phyloP scores from a whole-genome alignment of 2,113 vertebrate species.

The Uria lomvia region DNA sequence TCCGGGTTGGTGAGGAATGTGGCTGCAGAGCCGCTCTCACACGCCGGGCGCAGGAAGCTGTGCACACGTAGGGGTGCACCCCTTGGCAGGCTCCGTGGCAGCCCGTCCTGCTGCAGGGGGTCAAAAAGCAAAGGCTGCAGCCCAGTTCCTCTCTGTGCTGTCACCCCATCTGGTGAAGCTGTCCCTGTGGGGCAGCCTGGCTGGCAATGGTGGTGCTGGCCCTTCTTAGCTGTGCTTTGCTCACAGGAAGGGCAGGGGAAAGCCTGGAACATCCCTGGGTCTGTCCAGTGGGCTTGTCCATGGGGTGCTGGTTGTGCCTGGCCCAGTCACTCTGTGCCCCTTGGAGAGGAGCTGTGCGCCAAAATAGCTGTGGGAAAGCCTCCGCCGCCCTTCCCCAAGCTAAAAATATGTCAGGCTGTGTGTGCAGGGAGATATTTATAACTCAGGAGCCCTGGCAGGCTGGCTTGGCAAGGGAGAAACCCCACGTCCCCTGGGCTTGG shows the following conservation, averaged over 20 bases:
- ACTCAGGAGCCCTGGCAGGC: conserved; percentile 27
- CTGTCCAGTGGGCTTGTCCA: fast-evolving
- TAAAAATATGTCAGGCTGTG: conserved; percentile 39
- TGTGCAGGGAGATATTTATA: conserved; percentile 60
- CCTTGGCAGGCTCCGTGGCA: fast-evolving
- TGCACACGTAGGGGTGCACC: background rate
- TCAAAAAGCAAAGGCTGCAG: background rate
- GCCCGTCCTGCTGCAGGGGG: fast-evolving
- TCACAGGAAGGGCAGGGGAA: background rate
- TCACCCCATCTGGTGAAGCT: fast-evolving
- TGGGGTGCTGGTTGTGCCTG: background rate
- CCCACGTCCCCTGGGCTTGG: background rate
- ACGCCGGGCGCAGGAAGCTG: fast-evolving
- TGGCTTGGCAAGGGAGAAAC: background rate
- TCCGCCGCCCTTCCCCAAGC: background rate
- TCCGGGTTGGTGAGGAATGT: background rate
- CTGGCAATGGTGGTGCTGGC: fast-evolving
- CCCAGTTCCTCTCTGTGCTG: background rate
- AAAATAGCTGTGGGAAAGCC: conserved; percentile 63
- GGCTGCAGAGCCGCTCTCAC: background rate
- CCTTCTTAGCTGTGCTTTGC: background rate
- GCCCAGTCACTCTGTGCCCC: background rate
- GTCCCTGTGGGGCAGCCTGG: fast-evolving
- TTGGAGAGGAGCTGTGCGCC: background rate
- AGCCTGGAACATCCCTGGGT: background rate